Conservation (phyloP, 1,140 invertebrate genomes). For the Acromyrmex charruanus region DNA sequence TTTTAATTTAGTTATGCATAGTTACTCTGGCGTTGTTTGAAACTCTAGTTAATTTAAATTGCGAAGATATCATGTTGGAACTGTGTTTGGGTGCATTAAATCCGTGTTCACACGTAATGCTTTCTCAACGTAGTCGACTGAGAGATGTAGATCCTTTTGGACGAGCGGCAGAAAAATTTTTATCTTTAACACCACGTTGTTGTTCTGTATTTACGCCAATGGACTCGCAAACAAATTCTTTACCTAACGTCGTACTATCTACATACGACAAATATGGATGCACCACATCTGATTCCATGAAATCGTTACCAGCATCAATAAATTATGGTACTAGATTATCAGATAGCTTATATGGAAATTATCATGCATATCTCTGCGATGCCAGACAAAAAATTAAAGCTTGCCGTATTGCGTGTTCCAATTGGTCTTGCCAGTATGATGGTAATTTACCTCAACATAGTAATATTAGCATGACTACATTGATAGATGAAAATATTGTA, state of each 20-base stretch:
- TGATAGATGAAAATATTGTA: constrained; percentile 60
- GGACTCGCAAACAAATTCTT: constrained; percentile 75
- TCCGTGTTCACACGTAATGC: constrained; percentile 96
- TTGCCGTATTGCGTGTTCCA: constrained; percentile 90
- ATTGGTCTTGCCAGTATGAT: constrained; percentile 93
- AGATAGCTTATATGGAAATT: constrained; percentile 91
- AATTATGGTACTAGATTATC: constrained; percentile 86
- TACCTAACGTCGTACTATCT: constrained; percentile 83
- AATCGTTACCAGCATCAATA: constrained; percentile 81
- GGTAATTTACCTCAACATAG: constrained; percentile 84
- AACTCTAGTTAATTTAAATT: constrained; percentile 96
- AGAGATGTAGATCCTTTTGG: constrained; percentile 93
- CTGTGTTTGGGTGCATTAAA: constrained; percentile 95
- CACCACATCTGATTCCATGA: constrained; percentile 65
- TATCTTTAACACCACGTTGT: constrained; percentile 92
- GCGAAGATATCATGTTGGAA: constrained; percentile 98
- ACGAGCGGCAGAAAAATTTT: constrained; percentile 93
- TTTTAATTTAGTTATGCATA: constrained; percentile 91
- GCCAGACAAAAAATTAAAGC: constrained; percentile 92
- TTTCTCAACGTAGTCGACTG: constrained; percentile 92
- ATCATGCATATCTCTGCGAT: constrained; percentile 94
- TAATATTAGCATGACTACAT: constrained; percentile 71
- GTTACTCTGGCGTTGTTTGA: constrained; percentile 96
- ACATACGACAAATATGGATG: constrained; percentile 72
- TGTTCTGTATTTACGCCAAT: constrained; percentile 79